Conservation (phyloP, 2,888 invertebrate genomes). For the Catocala nupta region DNA sequence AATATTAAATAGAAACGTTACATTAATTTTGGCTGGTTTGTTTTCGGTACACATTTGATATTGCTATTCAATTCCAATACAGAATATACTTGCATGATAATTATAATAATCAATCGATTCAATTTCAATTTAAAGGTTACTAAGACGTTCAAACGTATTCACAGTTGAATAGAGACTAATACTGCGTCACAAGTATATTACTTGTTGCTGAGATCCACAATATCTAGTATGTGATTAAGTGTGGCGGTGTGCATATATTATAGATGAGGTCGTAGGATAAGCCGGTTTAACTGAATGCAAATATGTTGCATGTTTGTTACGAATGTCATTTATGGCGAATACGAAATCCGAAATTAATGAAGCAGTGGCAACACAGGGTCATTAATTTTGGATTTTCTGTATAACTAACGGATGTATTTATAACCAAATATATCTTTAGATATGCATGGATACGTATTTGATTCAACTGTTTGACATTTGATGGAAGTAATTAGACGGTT, state of each 20-base stretch:
- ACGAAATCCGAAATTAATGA: too few relatives aligned
- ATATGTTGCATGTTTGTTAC: constrained; percentile 11
- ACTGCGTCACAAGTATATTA: not conserved
- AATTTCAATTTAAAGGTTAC: not conserved
- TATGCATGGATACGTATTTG: too few relatives aligned
- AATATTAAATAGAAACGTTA: constrained; percentile 23
- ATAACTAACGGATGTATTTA: too few relatives aligned
- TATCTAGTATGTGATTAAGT: not conserved
- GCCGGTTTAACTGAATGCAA: constrained; percentile 23
- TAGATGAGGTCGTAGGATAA: constrained; percentile 12
- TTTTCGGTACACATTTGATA: not conserved
- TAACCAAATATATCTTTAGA: too few relatives aligned
- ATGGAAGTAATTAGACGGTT: too few relatives aligned
- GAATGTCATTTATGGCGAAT: too few relatives aligned
- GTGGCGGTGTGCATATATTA: not conserved
- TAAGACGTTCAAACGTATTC: not conserved
- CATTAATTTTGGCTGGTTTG: constrained; percentile 20
- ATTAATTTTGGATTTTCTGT: too few relatives aligned
- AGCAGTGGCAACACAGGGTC: too few relatives aligned
- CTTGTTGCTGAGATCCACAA: constrained; percentile 6
- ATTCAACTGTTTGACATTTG: too few relatives aligned
- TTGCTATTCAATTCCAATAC: not conserved
- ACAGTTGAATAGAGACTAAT: not conserved
- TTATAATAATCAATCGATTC: not conserved
- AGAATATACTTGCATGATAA: constrained; percentile 3